Percentiles rank a stretch among this genome's conserved stretches.
Conservation (phyloP, 30 jellyfish, hydroid and myxozoan species). For the Aurelia sp. region DNA sequence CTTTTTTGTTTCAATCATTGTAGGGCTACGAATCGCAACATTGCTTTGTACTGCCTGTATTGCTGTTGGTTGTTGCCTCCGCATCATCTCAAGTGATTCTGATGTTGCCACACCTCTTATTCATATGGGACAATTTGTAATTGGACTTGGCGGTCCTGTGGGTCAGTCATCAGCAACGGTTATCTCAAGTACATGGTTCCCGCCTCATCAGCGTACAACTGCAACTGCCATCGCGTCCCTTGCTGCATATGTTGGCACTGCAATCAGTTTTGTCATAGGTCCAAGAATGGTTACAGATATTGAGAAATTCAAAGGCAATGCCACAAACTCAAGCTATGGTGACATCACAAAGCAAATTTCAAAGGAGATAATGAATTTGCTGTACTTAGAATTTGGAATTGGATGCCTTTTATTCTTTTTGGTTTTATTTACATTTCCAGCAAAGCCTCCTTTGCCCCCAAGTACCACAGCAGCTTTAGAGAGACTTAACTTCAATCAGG, state of each 20-base stretch:
- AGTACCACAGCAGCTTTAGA: constrained; percentile 96
- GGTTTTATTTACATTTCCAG: constrained; percentile 86
- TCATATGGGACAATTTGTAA: constrained; percentile 94
- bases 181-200: constrained; percentile 98
- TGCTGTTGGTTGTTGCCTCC: constrained; percentile 85
- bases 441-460: constrained; percentile 97
- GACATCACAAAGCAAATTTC: constrained; percentile 33
- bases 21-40: constrained; percentile 86
- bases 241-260: constrained; percentile 96
- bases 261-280: constrained; percentile 95
- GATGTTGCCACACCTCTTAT: constrained; percentile 85
- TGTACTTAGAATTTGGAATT: constrained; percentile 89
- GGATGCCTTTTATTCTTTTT: constrained; percentile 75
- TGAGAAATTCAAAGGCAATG: constrained; percentile 11
- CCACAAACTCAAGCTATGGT: constrained; percentile 9
- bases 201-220: constrained; percentile 95
- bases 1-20: not conserved
- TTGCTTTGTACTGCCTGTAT: constrained; percentile 73
- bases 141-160: constrained; percentile 98
- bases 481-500: constrained; percentile 82
- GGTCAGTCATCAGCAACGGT: constrained; percentile 98
- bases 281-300: constrained; percentile 87
- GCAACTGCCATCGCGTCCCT: constrained; percentile 99
- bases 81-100: constrained; percentile 82
- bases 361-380: constrained; percentile 79